Percentiles rank a stretch among this genome's conserved stretches.
These are phyloP conservation scores for Danaus plexippus DNA, from an alignment of 1,140 invertebrate genomes.

Conservation along the genomic window DNA sequence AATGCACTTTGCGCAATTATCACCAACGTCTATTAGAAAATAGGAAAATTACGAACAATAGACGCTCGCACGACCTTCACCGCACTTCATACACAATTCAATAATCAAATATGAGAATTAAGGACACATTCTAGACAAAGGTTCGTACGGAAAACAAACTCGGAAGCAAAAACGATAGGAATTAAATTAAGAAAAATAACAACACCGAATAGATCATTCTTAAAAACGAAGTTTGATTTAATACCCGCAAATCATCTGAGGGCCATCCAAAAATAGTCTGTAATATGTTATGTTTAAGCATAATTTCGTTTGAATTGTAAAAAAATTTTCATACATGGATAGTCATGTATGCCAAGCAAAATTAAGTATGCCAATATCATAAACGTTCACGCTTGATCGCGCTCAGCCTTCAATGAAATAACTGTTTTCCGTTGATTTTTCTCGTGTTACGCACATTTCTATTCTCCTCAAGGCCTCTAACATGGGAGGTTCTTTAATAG, in stretches of 20 bases:
- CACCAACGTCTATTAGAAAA: constrained; percentile 13
- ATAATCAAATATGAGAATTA: constrained; percentile 43
- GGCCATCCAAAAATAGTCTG: too few relatives aligned
- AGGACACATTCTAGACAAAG: constrained; percentile 24
- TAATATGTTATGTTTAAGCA: constrained; percentile 7
- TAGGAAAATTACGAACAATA: constrained; percentile 29
- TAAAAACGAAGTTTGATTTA: constrained; percentile 2
- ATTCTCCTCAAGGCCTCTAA: constrained; percentile 44
- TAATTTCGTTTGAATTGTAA: constrained; percentile 17
- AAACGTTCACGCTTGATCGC: constrained; percentile 55
- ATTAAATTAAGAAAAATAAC: constrained; percentile 14
- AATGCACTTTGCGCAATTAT: constrained; percentile 7
- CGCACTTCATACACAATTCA: constrained; percentile 24
- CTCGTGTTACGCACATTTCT: constrained; percentile 52
- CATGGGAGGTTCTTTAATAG: constrained; percentile 28
- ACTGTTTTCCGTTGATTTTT: constrained; percentile 66
- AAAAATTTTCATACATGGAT: constrained; percentile 43
- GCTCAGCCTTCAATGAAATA: constrained; percentile 56
- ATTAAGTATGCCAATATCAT: constrained; percentile 70
- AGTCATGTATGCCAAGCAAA: constrained; percentile 63
- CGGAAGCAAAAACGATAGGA: constrained; percentile 22
- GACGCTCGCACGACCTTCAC: constrained; percentile 29
- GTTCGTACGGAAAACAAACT: constrained; percentile 12
- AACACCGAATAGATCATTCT: constrained; percentile 18
- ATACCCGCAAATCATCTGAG: too few relatives aligned